Evolutionary conservation across 2,888 invertebrate species (phyloP), one percentile per base, ranked within the genome.

Genomic region (Apantesis nais): DNA sequence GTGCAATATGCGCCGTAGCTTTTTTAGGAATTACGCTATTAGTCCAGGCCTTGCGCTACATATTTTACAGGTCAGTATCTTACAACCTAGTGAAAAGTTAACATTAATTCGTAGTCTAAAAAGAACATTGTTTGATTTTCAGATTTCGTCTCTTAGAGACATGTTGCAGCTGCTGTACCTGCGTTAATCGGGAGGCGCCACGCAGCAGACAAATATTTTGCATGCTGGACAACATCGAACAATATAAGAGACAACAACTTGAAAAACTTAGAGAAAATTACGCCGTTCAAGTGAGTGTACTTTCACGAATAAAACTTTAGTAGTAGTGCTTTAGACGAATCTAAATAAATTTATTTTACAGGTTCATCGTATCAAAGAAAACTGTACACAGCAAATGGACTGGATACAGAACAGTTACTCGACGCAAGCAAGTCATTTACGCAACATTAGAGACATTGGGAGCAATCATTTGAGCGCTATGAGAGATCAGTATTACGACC

Each of bases 381-480:
- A 99, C 88, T 99, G 99, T 89, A 96, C 97, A 39, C 98, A 98
- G 88, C 99, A 99, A 94, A 97, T 99, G 94, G 99, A 99, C 85
- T 98, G 98, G 97, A 98, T 99, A 79, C 97, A 98, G 86, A 98
- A 97, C 87, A 99, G 98, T 89, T 99, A 99, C 90, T 97, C 97
- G 83, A 96, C 97, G 55, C 99, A 99, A 92, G 97, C 98, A 65
- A 97, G 97, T 84, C 97, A 98, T 89, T 95, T 98, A 68, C 96
- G 97, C 83, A 98, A 98, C 87, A 97, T 99, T 83, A 96, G 98
- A 76, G 99, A 99, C 87, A 99, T 98, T 89, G 99, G 99, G 73
- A 97, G 98, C 67, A 97, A 97, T 87, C 98, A 99, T 89, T 94
- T 99, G 78, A 97, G 98, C 71, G 96, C 98, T 3, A 95, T 99